These are phyloP conservation scores for Venustoraphidia nigricollis DNA, from an alignment of 2,888 invertebrate genomes.

Conservation along the genomic window DNA sequence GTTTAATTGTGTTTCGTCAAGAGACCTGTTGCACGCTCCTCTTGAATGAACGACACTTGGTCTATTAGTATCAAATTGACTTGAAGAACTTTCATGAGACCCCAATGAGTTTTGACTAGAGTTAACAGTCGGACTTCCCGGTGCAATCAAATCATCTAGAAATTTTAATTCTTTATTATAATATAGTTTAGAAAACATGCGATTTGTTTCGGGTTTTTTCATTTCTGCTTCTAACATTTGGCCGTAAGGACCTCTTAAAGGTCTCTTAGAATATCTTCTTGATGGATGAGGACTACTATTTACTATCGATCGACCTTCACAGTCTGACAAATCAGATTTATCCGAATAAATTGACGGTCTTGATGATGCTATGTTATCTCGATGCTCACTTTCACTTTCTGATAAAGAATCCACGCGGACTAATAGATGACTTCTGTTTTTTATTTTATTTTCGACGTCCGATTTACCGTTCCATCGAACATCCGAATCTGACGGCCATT, in stretches of 20 bases:
- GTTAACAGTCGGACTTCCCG: constrained; percentile 2
- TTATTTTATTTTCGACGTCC: too few species aligned
- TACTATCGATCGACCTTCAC: constrained; percentile 30
- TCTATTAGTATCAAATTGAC: background rate
- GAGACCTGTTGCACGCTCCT: constrained; percentile 34
- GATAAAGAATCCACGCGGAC: constrained; percentile 50
- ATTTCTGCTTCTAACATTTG: constrained; percentile 71
- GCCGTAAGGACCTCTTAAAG: constrained; percentile 59
- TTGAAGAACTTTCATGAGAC: background rate
- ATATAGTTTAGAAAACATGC: constrained; percentile 28
- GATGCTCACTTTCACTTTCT: constrained; percentile 50
- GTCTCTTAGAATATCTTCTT: constrained; percentile 57
- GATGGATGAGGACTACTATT: constrained; percentile 36
- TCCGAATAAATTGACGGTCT: constrained; percentile 25
- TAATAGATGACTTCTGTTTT: constrained; percentile 12
- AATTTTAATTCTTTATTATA: constrained; percentile 41
- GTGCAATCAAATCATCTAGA: constrained; percentile 26
- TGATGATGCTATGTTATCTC: constrained; percentile 41
- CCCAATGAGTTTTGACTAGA: background rate
- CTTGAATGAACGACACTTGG: constrained; percentile 17
- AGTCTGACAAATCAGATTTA: constrained; percentile 44
- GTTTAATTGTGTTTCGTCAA: constrained; percentile 33
- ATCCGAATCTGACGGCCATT: constrained; percentile 25
- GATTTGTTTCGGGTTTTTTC: constrained; percentile 46
- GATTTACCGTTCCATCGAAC: background rate